Conservation (phyloP, 1,140 invertebrate genomes). For the Matsumurasca onukii region DNA sequence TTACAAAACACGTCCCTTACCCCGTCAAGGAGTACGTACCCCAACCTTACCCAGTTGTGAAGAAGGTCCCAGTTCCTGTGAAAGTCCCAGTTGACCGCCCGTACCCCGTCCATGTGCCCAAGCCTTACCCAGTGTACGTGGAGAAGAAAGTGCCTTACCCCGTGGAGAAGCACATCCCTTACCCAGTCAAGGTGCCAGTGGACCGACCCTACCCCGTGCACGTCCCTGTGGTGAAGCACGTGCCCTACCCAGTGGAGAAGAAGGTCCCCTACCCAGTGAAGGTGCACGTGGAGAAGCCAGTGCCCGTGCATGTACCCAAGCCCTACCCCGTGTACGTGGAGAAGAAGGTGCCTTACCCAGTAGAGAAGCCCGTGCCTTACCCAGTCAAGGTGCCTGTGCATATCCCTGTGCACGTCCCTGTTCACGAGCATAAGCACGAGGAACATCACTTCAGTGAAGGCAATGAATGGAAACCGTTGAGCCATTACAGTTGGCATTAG, state of each 20-base stretch:
- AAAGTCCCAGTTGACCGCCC: slow-evolving; percentile 29
- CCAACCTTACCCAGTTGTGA: slow-evolving; percentile 45
- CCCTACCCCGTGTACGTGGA: slow-evolving; percentile 48
- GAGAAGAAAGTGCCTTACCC: slow-evolving; percentile 64
- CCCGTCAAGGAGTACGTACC: slow-evolving; percentile 48
- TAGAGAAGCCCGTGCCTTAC: slow-evolving; percentile 57
- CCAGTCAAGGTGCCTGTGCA: slow-evolving; percentile 55
- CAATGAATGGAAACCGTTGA: too few species aligned
- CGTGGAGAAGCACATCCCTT: slow-evolving; percentile 57
- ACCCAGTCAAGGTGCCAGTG: slow-evolving; percentile 39
- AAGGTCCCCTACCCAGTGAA: slow-evolving; percentile 25
- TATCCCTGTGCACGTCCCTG: slow-evolving; percentile 55
- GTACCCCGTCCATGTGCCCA: slow-evolving; percentile 51
- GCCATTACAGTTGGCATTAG: too few species aligned
- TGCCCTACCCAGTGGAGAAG: slow-evolving; percentile 30
- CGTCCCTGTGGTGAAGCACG: slow-evolving; percentile 24
- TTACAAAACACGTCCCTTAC: slow-evolving; percentile 66
- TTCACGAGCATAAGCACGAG: slow-evolving; percentile 46
- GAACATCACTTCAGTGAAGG: slow-evolving; percentile 38
- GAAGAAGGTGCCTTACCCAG: slow-evolving; percentile 47
- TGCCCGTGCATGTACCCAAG: slow-evolving; percentile 51
- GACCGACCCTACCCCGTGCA: slow-evolving; percentile 46
- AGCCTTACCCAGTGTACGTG: slow-evolving; percentile 63
- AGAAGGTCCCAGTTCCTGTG: slow-evolving; percentile 27
- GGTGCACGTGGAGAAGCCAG: slow-evolving; percentile 53